A percentile compares a stretch with the other conserved stretches of the same genome.
Conservation (phyloP, 2,113 vertebrate species). For the Istiophorus platypterus region DNA sequence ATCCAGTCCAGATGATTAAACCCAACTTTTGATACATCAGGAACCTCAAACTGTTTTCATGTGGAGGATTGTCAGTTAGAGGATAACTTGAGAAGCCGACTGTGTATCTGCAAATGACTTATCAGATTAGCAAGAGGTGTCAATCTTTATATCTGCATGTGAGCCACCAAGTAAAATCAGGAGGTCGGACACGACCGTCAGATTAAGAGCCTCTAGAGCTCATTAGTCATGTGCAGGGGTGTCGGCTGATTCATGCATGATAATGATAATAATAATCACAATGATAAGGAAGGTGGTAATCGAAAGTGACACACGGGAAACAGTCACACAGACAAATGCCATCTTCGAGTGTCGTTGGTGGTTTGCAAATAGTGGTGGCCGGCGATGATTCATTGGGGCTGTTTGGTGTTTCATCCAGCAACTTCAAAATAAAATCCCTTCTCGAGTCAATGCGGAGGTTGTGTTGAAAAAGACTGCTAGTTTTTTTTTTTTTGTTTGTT, state of each 20-base stretch:
- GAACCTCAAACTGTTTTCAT: too few species aligned
- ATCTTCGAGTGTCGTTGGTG: conserved; percentile 30
- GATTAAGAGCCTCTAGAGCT: conserved; percentile 23
- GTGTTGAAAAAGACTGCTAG: neutral
- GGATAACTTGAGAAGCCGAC: too few species aligned
- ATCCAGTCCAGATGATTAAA: too few species aligned
- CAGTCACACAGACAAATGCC: conserved; percentile 28
- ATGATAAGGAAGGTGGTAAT: too few species aligned
- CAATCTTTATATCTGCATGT: neutral
- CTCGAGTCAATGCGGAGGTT: neutral
- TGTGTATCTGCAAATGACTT: neutral
- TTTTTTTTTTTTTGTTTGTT: too few species aligned
- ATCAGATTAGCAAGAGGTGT: neutral
- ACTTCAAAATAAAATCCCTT: conserved; percentile 41
- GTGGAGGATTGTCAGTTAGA: too few species aligned
- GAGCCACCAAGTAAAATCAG: neutral
- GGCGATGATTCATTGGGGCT: conserved; percentile 57
- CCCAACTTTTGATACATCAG: too few species aligned
- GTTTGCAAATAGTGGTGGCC: conserved; percentile 17
- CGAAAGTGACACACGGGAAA: conserved; percentile 50
- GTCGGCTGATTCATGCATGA: conserved; percentile 46
- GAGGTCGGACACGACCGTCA: neutral
- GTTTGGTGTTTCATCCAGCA: conserved; percentile 2
- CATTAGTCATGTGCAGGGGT: conserved; percentile 38
- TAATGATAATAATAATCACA: conserved; percentile 18